A percentile compares a stretch with the other conserved stretches of the same genome.
These are phyloP conservation scores for Stigmatopora argus DNA, from an alignment of 2,113 vertebrate species.

Conservation along the genomic window DNA sequence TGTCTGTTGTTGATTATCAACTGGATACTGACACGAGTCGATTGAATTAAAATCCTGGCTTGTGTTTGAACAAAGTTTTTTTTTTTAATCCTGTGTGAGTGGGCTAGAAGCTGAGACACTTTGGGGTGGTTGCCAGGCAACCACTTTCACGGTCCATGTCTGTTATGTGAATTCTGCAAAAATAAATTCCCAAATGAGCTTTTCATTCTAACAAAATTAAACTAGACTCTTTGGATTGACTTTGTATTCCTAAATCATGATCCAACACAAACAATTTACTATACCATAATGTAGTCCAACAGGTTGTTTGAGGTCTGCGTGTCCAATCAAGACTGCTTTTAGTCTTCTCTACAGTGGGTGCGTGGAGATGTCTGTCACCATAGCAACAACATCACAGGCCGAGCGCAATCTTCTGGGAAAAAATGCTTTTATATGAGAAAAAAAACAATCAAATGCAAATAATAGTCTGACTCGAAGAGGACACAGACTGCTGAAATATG, in stretches of 20 bases:
- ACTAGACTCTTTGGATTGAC: background rate
- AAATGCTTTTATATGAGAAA: background rate
- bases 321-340: slow-evolving; percentile 28
- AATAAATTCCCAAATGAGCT: slow-evolving; percentile 5
- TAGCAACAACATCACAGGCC: slow-evolving; percentile 54
- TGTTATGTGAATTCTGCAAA: slow-evolving; percentile 29
- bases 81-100: slow-evolving; percentile 13
- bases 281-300: background rate
- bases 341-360: slow-evolving; percentile 27
- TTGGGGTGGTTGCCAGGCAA: slow-evolving; percentile 49
- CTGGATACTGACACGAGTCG: slow-evolving; percentile 5
- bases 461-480: background rate
- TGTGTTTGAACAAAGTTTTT: slow-evolving; percentile 16
- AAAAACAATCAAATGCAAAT: background rate
- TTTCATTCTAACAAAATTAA: background rate
- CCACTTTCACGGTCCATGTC: slow-evolving; percentile 15
- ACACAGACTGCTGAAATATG: background rate
- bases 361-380: slow-evolving; percentile 52
- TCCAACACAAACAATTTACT: background rate
- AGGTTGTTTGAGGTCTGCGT: slow-evolving; percentile 26
- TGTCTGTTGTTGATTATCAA: slow-evolving; percentile 4
- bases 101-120: slow-evolving; percentile 11
- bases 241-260: background rate
- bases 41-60: slow-evolving; percentile 17
- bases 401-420: slow-evolving; percentile 3